phyloP scores from a whole-genome alignment of 2,888 invertebrate species.

The Drosophila robusta region DNA sequence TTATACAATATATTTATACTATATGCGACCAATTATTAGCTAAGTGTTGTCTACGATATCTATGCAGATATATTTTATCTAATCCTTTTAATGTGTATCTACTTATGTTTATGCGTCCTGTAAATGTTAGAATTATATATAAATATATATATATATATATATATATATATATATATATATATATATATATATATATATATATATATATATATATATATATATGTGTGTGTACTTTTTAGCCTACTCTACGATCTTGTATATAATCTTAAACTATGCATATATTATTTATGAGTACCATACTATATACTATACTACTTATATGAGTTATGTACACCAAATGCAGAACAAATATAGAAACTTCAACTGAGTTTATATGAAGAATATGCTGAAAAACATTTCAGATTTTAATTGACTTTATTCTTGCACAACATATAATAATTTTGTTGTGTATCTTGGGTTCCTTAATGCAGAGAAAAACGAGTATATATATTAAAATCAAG shows the following conservation, averaged over 20 bases:
- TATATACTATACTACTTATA: slow-evolving; percentile 23
- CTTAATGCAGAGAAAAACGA: no score
- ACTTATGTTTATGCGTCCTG: slow-evolving; percentile 19
- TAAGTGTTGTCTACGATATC: slow-evolving; percentile 56
- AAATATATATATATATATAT: no score
- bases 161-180: slow-evolving; percentile 34
- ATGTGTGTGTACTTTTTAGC: slow-evolving; percentile 31
- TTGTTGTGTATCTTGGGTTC: neutral
- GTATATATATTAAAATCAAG: no score
- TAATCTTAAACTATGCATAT: slow-evolving; percentile 39
- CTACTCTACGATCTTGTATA: slow-evolving; percentile 48
- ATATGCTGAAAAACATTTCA: neutral
- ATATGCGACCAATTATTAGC: slow-evolving; percentile 67
- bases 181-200: slow-evolving; percentile 33
- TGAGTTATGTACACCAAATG: slow-evolving; percentile 39
- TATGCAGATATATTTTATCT: slow-evolving; percentile 14
- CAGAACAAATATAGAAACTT: slow-evolving; percentile 60
- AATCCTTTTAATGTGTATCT: slow-evolving; percentile 20
- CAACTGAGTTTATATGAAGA: slow-evolving; percentile 49
- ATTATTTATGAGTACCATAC: slow-evolving; percentile 11
- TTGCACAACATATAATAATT: no score
- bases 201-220: slow-evolving; percentile 32
- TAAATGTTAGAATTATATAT: slow-evolving; percentile 33
- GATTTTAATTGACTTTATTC: neutral
- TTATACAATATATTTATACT: slow-evolving; percentile 9